phyloP scores from a whole-genome alignment of 2,113 vertebrate species.

The Scomber scombrus region DNA sequence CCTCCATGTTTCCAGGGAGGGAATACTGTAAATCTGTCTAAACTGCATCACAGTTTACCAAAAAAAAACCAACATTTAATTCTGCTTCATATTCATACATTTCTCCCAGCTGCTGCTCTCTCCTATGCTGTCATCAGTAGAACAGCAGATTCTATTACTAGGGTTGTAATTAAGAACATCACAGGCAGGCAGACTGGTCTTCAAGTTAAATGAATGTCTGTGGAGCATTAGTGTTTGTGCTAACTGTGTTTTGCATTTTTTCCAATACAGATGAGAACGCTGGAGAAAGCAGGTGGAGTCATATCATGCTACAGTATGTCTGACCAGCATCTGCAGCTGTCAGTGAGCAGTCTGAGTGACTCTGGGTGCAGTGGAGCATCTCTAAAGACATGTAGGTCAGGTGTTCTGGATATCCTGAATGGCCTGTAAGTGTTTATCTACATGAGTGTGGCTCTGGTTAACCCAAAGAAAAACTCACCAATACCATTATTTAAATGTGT shows the following conservation, averaged over 20 bases:
- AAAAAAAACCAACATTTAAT: constrained; percentile 1
- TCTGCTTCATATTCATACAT: not conserved
- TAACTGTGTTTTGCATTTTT: not conserved
- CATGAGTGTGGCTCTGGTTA: no score
- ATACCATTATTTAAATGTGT: no score
- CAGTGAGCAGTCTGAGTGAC: no score
- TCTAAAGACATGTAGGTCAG: no score
- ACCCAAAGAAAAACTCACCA: no score
- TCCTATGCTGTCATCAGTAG: not conserved
- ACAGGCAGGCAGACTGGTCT: not conserved
- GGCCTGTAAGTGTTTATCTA: no score
- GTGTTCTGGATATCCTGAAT: no score
- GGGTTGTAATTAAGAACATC: not conserved
- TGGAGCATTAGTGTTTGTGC: not conserved
- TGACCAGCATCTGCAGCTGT: no score
- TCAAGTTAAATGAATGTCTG: not conserved
- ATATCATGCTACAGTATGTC: no score
- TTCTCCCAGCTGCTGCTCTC: not conserved
- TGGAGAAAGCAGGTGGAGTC: not conserved
- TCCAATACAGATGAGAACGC: not conserved
- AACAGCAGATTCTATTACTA: not conserved
- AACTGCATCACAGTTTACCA: not conserved
- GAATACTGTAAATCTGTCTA: not conserved
- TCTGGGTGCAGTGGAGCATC: no score
- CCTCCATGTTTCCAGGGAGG: not conserved